Evolutionary conservation across 2,113 vertebrate genomes (phyloP), one percentile per base, ranked within the genome.

Genomic region (Brevimyrus niger): DNA sequence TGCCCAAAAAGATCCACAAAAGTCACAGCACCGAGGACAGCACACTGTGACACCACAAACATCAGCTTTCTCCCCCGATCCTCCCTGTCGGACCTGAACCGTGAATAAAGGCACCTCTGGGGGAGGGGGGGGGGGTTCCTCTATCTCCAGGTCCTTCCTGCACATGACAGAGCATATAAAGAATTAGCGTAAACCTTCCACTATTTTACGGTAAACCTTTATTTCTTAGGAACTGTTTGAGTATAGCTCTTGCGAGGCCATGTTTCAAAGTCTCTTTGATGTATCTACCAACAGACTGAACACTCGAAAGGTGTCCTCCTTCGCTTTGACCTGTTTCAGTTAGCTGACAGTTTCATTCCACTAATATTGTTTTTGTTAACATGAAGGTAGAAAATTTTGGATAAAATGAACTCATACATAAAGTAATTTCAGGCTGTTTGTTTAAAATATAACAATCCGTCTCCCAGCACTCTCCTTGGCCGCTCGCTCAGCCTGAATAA

Each of bases 271-370:
- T 73, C 44, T 42, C 9, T 48, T 87, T 61, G 50, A 44, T 69
- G 61, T 19, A 73, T n/a, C 73, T 50, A 50, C 31, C 65, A 88
- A 69, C 27, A 51, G 65, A 76, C 1, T 85, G 42, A 86, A 86
- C 17, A 46, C 35, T 38, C 15, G 10, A 48, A 86, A 86, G 15
- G n/a, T 50, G 42, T 13, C 47, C 46, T 31, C 23, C 6, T 23
- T 48, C 23, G 87, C 76, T 92, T 91, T 89, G 31, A 87, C 87
- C 19, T 19, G 3, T 88, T 89, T 89, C 91, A 4, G 48, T 90
- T 42, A 55, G 86, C 91, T 92, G 92, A 92, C 91, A 92, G 92
- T 93, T 95, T 95, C 91, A 92, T 93, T 94, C 91, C 94, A 92
- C 92, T 92, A 92, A 89, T 84, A 61, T 91, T 50, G 94, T 95